These are phyloP conservation scores for Conomelus anceps DNA, from an alignment of 2,888 invertebrate species.

Conservation along the genomic window DNA sequence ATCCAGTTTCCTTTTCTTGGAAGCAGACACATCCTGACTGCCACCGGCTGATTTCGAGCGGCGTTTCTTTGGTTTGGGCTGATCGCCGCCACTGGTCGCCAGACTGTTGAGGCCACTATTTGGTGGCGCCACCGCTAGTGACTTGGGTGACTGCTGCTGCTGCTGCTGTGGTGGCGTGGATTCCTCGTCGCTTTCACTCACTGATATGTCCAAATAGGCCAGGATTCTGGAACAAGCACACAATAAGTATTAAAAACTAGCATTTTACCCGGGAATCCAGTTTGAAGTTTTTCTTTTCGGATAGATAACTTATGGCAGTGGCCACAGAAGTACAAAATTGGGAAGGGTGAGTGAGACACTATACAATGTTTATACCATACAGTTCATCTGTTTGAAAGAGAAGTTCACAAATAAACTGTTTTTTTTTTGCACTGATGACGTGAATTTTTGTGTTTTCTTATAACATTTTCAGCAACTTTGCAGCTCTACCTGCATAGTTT, in stretches of 20 bases:
- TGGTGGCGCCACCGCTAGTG: slow-evolving; percentile 14
- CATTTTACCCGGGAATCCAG: too few species aligned
- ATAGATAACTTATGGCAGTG: too few species aligned
- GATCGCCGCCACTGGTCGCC: background rate
- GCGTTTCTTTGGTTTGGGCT: slow-evolving; percentile 19
- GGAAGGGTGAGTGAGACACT: too few species aligned
- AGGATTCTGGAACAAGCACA: slow-evolving; percentile 52
- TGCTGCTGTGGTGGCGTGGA: slow-evolving; percentile 30
- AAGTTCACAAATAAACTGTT: too few species aligned
- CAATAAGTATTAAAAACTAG: background rate
- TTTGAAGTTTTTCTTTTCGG: too few species aligned
- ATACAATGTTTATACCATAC: too few species aligned
- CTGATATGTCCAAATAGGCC: slow-evolving; percentile 64
- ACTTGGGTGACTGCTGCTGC: background rate
- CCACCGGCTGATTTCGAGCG: slow-evolving; percentile 18
- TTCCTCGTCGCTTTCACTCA: slow-evolving; percentile 46
- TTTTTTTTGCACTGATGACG: too few species aligned
- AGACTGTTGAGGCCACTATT: background rate
- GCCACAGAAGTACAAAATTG: too few species aligned
- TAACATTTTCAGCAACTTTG: too few species aligned
- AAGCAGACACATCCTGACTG: slow-evolving; percentile 12
- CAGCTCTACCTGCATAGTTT: too few species aligned
- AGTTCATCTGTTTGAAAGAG: too few species aligned
- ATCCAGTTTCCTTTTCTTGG: slow-evolving; percentile 16
- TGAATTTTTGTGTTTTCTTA: too few species aligned